Percentiles rank a stretch among this genome's conserved stretches.
These are phyloP conservation scores for Stenurella melanura DNA, from an alignment of 2,888 invertebrate species.

Conservation along the genomic window DNA sequence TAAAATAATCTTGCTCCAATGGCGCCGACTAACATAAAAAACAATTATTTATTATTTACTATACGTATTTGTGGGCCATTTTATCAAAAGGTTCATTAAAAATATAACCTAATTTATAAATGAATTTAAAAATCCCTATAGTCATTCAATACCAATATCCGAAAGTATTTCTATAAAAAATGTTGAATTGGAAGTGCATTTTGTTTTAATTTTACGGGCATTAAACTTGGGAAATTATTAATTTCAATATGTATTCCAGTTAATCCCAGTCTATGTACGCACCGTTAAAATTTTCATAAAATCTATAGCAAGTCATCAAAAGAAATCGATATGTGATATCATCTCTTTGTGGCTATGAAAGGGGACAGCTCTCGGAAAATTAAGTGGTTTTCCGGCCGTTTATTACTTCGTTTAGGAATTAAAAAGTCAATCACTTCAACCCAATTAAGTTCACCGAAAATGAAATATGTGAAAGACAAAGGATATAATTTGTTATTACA, in stretches of 20 bases:
- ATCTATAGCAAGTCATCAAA: slow-evolving; percentile 33
- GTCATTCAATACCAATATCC: neutral
- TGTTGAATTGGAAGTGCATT: neutral
- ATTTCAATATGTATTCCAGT: slow-evolving; percentile 6
- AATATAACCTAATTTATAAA: neutral
- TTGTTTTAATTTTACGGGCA: slow-evolving; percentile 31
- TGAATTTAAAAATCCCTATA: neutral
- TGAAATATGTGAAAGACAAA: slow-evolving; percentile 16
- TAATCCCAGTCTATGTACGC: neutral
- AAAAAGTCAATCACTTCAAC: slow-evolving; percentile 32
- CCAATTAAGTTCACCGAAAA: slow-evolving; percentile 18
- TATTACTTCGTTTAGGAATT: slow-evolving; percentile 11
- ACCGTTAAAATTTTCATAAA: slow-evolving; percentile 17
- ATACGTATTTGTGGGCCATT: neutral
- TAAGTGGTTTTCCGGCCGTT: slow-evolving; percentile 21
- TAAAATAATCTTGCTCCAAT: too few relatives aligned
- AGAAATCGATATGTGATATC: slow-evolving; percentile 25
- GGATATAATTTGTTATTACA: slow-evolving; percentile 27
- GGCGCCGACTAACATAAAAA: too few relatives aligned
- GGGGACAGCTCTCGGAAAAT: neutral
- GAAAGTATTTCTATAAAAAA: slow-evolving; percentile 12
- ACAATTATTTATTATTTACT: neutral
- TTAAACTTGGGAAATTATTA: slow-evolving; percentile 19
- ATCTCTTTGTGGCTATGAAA: slow-evolving; percentile 14
- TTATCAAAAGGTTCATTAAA: neutral